Evolutionary conservation across 2,797 vertebrate genomes (phyloP).

Genomic region (Chelmon rostratus): DNA sequence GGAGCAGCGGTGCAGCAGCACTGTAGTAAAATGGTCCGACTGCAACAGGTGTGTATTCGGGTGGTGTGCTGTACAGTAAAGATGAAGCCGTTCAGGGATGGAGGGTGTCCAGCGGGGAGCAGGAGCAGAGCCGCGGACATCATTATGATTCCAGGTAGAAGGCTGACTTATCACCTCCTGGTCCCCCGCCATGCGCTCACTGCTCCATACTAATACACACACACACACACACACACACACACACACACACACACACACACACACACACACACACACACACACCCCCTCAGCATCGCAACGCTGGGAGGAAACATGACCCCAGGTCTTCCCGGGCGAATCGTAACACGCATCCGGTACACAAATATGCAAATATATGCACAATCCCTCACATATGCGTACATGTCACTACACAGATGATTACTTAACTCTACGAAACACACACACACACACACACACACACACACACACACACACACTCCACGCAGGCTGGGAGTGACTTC

Average conservation of each 20-base stretch:
- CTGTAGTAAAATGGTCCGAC: neutral
- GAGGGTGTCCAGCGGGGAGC: slow-evolving; percentile 45
- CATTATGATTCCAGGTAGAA: slow-evolving; percentile 68
- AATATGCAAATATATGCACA: slow-evolving; percentile 63
- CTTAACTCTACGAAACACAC: slow-evolving; percentile 22
- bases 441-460: slow-evolving; percentile 17
- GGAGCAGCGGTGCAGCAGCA: neutral
- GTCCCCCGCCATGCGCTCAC: slow-evolving; percentile 44
- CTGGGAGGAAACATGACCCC: slow-evolving; percentile 53
- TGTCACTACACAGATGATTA: slow-evolving; percentile 54
- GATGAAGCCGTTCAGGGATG: slow-evolving; percentile 25
- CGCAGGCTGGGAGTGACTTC: slow-evolving; percentile 9
- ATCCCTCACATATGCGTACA: slow-evolving; percentile 38
- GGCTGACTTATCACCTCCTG: slow-evolving; percentile 68
- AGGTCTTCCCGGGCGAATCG: slow-evolving; percentile 46
- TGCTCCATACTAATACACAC: slow-evolving; percentile 52
- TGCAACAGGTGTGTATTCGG: neutral
- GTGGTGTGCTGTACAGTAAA: slow-evolving; percentile 42
- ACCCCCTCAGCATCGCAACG: slow-evolving; percentile 15
- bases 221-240: slow-evolving; percentile 30
- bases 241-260: slow-evolving; percentile 9
- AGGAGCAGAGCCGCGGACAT: slow-evolving; percentile 38
- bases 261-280: slow-evolving; percentile 31
- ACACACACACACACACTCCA: neutral
- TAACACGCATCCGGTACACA: slow-evolving; percentile 49